Evolutionary conservation across 2,113 vertebrate genomes (phyloP), one percentile per base, ranked within the genome.

Genomic region (Cephalopterus ornatus): DNA sequence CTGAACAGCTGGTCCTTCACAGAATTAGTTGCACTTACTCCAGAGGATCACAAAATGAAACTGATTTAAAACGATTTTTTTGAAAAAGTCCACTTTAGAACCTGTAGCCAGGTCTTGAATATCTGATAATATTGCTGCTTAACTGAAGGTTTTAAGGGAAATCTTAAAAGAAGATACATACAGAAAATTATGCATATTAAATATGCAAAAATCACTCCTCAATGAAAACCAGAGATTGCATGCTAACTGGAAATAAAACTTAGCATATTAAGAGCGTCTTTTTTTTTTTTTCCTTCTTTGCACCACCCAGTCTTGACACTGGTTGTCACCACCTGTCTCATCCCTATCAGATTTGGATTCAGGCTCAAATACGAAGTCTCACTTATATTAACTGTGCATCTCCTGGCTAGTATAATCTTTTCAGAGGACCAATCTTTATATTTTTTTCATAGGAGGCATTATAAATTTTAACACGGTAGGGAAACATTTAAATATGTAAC

Each of bases 231-330:
- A 95, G 16, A 46, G 7, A 74, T 2, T 30, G 19, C 21, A 50
- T 35, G 19, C 33, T 63, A 77, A 33, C 72, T 19, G 6, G 28
- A 63, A 89, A 50, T 47, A 26, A 56, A 6, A 41, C 58, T 79
- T 23, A 62, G 49, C 22, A 83, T 32, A 85, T 55, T 46, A 59
- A 62, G 49, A 73, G 6, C 30, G 23, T 24, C 9, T 70, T 65
- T 63, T 61, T 74, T 52, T 1, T n/a, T 41, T 41, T 12, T 1
- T 5, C 8, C 9, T 76, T 79, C 9, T 44, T 80, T 74, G 42
- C 11, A 55, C 6, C 0, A 2, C 14, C 19, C 21, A 61, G 0
- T 41, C 32, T 23, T 77, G 33, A 53, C 33, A 53, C 0, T 21
- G 41, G 18, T 52, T 84, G 53, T 68, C 58, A 63, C 17, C 11